Percentiles rank a stretch among this genome's conserved stretches.
Conservation (phyloP, 2,113 vertebrate species). For the Erythrocebus patas region DNA sequence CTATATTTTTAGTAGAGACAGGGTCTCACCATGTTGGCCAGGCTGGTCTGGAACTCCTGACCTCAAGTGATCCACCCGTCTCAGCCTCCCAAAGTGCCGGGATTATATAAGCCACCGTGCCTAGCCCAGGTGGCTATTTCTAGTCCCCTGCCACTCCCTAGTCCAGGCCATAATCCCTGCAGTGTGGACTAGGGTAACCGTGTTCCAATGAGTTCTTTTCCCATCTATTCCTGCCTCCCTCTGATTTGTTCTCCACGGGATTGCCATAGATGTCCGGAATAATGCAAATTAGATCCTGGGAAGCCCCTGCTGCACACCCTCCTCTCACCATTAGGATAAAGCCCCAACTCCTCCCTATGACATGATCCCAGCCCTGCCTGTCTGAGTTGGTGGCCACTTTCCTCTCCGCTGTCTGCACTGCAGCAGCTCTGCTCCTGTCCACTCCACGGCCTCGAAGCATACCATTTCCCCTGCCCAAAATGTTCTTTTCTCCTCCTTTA, state of each 20-base stretch:
- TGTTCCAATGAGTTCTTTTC: accelerated
- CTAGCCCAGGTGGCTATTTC: not conserved
- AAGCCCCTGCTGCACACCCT: not conserved
- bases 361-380: accelerated
- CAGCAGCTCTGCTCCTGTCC: not conserved
- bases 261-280: not conserved
- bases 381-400: not conserved
- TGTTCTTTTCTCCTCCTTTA: not conserved
- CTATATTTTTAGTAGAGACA: no score
- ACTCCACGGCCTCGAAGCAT: not conserved
- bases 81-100: no score
- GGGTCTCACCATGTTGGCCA: no score
- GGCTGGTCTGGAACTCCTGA: no score
- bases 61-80: no score
- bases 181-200: no score
- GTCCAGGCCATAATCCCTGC: not conserved
- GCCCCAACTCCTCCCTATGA: not conserved
- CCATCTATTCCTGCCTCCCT: not conserved
- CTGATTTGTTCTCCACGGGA: not conserved
- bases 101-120: accelerated
- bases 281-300: no score
- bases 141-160: accelerated
- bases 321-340: not conserved
- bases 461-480: not conserved
- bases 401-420: not conserved